Base-by-base conservation (phyloP, 2,797 vertebrate species). In the Eulemur mongoz region DNA sequence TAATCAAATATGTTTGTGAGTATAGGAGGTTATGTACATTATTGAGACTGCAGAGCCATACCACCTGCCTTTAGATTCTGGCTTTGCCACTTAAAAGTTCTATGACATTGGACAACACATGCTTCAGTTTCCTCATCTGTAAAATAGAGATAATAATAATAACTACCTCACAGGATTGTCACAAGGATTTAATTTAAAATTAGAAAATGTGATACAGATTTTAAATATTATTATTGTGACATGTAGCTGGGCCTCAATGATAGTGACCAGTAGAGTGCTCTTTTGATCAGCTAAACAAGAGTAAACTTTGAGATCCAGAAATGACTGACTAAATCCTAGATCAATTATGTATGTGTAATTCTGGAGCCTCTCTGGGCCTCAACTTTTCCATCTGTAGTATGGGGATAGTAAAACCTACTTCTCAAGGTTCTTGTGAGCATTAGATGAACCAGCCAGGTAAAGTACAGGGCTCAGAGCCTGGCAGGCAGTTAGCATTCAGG, bases 71-170 rank as follows among this genome's bases (percentile, higher is more conserved):
- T 73, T 18, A 83, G 52, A 38, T 91, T 73, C 50, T 25, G 4
- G 17, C 40, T 72, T 89, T 94, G 86, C 40, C 89, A 95, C 15
- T 89, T 80, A 43, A 59, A 87, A 91, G 18, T 59, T 70, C 43
- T 70, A 4, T 54, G 14, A 70, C 76, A 17, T 54, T 75, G 23
- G 94, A 18, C 11, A 91, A 81, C 6, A 17, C 10, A 22, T 61
- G 4, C 25, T 30, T 96, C 3, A 72, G 23, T 85, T 95, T 63
- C 23, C 15, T 45, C 22, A 43, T 85, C 57, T 72, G 14, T 85
- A 94, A 96, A 95, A 61, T 85, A 70, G 35, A 78, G 35, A 67
- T 80, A 67, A 93, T 32, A 54, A 61, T 80, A 72, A 93, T 35
- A 61, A 72, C 20, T 69, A 67, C 17, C 11, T 79, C 38, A 65